Conservation (phyloP, 2,113 vertebrate species). For the Seriola quinqueradiata region DNA sequence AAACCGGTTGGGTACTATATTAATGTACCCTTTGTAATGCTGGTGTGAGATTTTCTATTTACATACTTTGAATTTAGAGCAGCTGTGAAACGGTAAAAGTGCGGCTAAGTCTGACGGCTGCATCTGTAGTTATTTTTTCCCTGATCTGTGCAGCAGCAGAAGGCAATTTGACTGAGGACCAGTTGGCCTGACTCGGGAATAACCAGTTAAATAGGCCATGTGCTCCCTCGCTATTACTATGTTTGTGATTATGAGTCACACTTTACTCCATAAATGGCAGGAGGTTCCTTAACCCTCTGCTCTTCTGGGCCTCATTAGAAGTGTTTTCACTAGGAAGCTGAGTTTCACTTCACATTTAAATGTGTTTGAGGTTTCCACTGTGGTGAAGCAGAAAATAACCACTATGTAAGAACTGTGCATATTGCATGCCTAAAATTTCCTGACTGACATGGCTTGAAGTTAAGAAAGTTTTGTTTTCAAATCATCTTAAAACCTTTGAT, state of each 20-base stretch:
- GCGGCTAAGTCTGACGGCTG: slow-evolving; percentile 11
- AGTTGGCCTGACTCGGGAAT: slow-evolving; percentile 68
- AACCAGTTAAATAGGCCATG: slow-evolving; percentile 71
- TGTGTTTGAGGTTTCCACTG: background rate
- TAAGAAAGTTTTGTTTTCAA: background rate
- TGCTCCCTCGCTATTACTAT: slow-evolving; percentile 62
- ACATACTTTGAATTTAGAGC: background rate
- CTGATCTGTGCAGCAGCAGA: slow-evolving; percentile 58
- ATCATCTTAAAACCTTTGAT: background rate
- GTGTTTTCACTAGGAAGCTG: slow-evolving; percentile 1
- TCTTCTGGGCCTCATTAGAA: slow-evolving; percentile 20
- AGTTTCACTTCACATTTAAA: background rate
- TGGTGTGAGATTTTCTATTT: background rate
- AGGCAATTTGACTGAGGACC: slow-evolving; percentile 62
- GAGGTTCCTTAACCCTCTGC: slow-evolving; percentile 46
- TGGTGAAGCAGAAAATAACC: background rate
- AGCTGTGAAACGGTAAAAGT: background rate
- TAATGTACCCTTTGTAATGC: background rate
- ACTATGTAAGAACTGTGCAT: background rate
- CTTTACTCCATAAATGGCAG: slow-evolving; percentile 49
- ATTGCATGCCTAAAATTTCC: too few relatives aligned
- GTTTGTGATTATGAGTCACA: slow-evolving; percentile 72
- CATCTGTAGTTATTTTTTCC: slow-evolving; percentile 37
- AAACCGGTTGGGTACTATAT: background rate
- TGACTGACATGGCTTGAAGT: background rate